Evolutionary conservation across 2,888 invertebrate genomes (phyloP), one percentile per base, ranked within the genome.

Genomic region (Ormyrus pomaceus): DNA sequence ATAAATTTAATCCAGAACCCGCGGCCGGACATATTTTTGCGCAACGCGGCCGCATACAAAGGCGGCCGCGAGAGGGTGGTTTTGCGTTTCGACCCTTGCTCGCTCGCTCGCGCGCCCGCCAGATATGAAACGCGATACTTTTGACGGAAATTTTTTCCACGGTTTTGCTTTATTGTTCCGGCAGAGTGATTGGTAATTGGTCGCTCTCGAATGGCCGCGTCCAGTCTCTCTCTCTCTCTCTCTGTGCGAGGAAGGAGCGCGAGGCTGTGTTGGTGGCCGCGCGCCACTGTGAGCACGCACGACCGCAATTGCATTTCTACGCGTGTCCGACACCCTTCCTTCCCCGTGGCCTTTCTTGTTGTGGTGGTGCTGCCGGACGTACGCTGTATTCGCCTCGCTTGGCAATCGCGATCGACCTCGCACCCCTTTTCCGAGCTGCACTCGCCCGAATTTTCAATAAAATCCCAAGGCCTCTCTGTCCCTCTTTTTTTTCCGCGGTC

Each of bases 131-230:
- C 86, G 83, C 82, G 85, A 86, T 86, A 87, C 85, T 87, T 86
- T 85, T 83, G 83, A 86, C 84, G 81, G 83, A 83, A 82, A 85
- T 83, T 86, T 86, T 83, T 83, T 83, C 83, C 83, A 82, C 83
- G 82, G 82, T 84, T 84, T 83, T 83, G 86, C 85, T 87, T 87
- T 87, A 87, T 87, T 87, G 87, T 87, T 84, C 83, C 84, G 81
- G 82, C 83, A 82, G 85, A 84, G 85, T 83, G 86, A 87, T 86
- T 84, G 87, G 84, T 86, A 86, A 87, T 86, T 87, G 87, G 87
- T 83, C 79, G 83, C 82, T 81, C 66, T 19, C 19, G 19, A 19
- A 19, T 19, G 19, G 61, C 70, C 56, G 45, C 58, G 55, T n/a
- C 19, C 19, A 19, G 19, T 19, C 19, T 19, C 19, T 19, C 19